These are phyloP conservation scores for Brachypodius melanocephalos DNA, from an alignment of 2,113 vertebrate genomes.

Conservation along the genomic window DNA sequence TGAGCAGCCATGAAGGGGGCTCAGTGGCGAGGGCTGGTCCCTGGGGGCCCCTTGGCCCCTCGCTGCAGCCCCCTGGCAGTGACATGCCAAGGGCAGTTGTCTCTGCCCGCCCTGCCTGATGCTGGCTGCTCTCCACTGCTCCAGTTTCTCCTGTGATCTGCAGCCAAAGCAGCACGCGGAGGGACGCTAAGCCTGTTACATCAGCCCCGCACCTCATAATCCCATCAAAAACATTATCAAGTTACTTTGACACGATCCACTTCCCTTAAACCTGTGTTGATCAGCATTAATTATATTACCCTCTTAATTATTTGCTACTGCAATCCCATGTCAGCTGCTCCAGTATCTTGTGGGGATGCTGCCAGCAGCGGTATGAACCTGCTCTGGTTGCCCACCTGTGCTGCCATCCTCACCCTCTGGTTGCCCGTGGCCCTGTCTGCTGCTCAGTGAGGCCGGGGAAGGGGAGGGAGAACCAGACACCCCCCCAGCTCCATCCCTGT, in stretches of 20 bases:
- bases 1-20: not conserved
- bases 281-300: conserved; percentile 66
- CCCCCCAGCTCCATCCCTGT: fast-evolving
- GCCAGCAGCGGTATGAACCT: not conserved
- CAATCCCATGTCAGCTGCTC: conserved; percentile 39
- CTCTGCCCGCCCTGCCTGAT: fast-evolving
- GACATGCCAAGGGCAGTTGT: fast-evolving
- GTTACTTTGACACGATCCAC: conserved; percentile 66
- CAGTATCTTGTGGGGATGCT: not conserved
- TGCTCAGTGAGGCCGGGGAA: not conserved
- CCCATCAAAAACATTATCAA: conserved; percentile 64
- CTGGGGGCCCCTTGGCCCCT: not conserved
- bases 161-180: not conserved
- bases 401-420: not conserved
- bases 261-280: conserved; percentile 63
- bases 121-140: conserved; percentile 28
- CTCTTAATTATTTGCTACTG: conserved; percentile 66
- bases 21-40: fast-evolving
- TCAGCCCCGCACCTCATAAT: conserved; percentile 41
- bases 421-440: not conserved
- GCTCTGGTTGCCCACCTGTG: not conserved
- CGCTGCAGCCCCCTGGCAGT: not conserved
- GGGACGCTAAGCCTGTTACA: conserved; percentile 50
- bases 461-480: not conserved
- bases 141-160: not conserved